Evolutionary conservation across 2,797 vertebrate genomes (phyloP).

Genomic region (Paramormyrops hopkinsi): DNA sequence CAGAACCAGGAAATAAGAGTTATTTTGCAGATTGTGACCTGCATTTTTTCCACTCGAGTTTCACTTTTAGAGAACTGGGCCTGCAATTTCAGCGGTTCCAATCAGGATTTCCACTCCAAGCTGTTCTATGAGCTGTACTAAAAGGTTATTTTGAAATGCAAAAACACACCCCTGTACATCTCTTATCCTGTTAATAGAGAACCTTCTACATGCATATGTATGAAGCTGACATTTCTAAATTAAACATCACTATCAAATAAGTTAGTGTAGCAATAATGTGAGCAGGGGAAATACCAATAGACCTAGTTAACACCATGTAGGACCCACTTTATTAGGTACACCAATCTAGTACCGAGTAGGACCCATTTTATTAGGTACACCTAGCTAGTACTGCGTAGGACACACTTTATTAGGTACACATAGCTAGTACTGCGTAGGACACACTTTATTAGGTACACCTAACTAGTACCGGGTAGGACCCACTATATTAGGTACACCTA

Average conservation of each 20-base stretch:
- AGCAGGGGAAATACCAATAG: conserved; percentile 8
- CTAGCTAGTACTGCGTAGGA: not conserved
- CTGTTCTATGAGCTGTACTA: conserved; percentile 25
- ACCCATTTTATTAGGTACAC: not conserved
- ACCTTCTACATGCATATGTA: conserved; percentile 44
- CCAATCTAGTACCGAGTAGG: not conserved
- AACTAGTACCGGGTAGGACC: not conserved
- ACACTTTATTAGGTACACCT: too few relatives aligned
- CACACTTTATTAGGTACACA: not conserved
- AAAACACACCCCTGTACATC: conserved; percentile 30
- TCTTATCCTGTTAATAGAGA: conserved; percentile 28
- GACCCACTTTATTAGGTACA: not conserved
- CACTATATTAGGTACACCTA: not conserved
- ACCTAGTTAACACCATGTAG: not conserved
- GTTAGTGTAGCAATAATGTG: conserved; percentile 30
- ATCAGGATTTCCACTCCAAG: conserved; percentile 10
- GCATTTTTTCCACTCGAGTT: not conserved
- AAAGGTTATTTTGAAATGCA: conserved; percentile 40
- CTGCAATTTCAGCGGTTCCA: not conserved
- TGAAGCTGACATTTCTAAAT: conserved; percentile 47
- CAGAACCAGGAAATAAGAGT: not conserved
- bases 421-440: too few relatives aligned
- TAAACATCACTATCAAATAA: conserved; percentile 43
- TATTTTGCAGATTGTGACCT: not conserved
- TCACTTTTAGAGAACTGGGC: not conserved